A percentile compares a stretch with the other conserved stretches of the same genome.
phyloP scores from a whole-genome alignment of 2,888 invertebrate genomes.

The Cryptosula pallasiana region DNA sequence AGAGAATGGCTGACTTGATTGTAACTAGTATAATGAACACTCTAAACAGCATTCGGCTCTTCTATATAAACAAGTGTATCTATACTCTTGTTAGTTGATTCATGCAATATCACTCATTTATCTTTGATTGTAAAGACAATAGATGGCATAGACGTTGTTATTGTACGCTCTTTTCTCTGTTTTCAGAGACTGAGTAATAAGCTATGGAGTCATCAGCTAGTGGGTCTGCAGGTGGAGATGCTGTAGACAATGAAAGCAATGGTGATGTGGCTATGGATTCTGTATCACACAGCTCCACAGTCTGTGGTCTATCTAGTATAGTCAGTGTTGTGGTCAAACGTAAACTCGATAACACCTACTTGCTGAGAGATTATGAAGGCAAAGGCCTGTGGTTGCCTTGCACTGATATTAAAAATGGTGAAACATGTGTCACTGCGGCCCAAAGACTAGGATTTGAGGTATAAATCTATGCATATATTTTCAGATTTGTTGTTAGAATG shows the following conservation, averaged over 20 bases:
- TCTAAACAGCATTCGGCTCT: too few species aligned
- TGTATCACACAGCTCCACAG: constrained; percentile 30
- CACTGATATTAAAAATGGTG: constrained; percentile 33
- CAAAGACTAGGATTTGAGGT: constrained; percentile 41
- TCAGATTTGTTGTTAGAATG: neutral
- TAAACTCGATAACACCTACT: constrained; percentile 32
- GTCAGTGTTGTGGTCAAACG: constrained; percentile 39
- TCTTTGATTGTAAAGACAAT: neutral
- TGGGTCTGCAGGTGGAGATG: neutral
- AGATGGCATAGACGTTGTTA: neutral
- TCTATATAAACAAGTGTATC: too few species aligned
- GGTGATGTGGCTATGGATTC: neutral
- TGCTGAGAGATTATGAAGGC: constrained; percentile 36
- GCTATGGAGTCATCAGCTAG: neutral
- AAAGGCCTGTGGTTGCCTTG: constrained; percentile 47
- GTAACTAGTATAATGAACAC: too few species aligned
- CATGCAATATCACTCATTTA: too few species aligned
- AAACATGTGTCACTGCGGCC: constrained; percentile 38
- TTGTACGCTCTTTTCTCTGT: neutral
- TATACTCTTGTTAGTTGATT: too few species aligned
- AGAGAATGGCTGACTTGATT: too few species aligned
- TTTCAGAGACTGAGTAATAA: neutral
- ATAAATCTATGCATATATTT: neutral
- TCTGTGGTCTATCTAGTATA: constrained; percentile 23
- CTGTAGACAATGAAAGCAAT: constrained; percentile 3